These are phyloP conservation scores for Oscheius myriophilus DNA, from an alignment of 2,888 invertebrate genomes.

Conservation along the genomic window DNA sequence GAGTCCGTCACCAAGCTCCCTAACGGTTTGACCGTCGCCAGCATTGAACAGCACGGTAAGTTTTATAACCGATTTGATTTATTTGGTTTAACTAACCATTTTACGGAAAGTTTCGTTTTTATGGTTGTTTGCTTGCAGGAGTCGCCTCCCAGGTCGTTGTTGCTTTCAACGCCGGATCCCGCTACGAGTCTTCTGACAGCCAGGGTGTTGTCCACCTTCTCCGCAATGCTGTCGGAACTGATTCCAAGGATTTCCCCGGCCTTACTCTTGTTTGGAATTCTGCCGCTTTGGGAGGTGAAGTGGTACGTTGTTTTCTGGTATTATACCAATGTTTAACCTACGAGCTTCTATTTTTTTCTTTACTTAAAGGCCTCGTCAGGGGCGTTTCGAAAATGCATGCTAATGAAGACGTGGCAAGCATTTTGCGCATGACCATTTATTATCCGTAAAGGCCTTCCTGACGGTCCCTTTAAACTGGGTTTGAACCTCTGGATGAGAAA, in stretches of 20 bases:
- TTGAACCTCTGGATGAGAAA: too few species aligned
- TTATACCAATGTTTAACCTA: neutral
- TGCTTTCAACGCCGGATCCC: constrained; percentile 84
- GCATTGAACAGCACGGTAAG: constrained; percentile 28
- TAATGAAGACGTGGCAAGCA: too few species aligned
- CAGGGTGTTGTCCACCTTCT: constrained; percentile 84
- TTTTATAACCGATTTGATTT: too few species aligned
- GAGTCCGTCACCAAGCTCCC: constrained; percentile 20
- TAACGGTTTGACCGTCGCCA: constrained; percentile 27
- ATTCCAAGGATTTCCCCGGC: constrained; percentile 55
- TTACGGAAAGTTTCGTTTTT: neutral
- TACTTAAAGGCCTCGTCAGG: too few species aligned
- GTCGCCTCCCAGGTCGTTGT: constrained; percentile 81
- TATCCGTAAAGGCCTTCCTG: too few species aligned
- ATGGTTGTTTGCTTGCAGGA: constrained; percentile 34
- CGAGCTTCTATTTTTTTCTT: too few species aligned
- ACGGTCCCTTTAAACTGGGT: too few species aligned
- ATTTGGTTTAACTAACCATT: too few species aligned
- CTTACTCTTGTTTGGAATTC: constrained; percentile 63
- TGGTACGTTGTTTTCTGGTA: constrained; percentile 31
- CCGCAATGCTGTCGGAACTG: constrained; percentile 82
- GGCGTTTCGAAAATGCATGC: too few species aligned
- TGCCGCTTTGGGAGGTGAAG: constrained; percentile 54
- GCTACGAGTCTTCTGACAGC: constrained; percentile 84
- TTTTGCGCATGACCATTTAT: too few species aligned